phyloP scores from a whole-genome alignment of 2,888 invertebrate species.

The Polyommatus icarus region DNA sequence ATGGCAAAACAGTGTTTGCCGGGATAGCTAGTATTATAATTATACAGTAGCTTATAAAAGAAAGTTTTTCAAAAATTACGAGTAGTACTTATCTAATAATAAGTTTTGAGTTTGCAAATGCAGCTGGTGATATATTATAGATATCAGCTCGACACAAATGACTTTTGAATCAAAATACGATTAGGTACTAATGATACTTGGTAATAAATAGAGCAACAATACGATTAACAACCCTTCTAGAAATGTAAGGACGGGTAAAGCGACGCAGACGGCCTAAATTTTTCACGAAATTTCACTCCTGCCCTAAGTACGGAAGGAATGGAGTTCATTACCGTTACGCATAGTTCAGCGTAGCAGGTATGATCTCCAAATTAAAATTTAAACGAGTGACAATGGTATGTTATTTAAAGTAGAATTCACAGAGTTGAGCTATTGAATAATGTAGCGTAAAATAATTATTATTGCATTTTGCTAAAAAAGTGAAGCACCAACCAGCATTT shows the following conservation, averaged over 20 bases:
- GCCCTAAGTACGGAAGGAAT: conserved; percentile 49
- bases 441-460: neutral
- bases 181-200: neutral
- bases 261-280: neutral
- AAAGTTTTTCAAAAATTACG: too few species aligned
- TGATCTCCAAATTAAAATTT: conserved; percentile 65
- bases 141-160: neutral
- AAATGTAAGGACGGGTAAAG: neutral
- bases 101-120: neutral
- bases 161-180: neutral
- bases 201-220: neutral
- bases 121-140: neutral
- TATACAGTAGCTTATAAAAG: neutral
- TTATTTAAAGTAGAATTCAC: neutral
- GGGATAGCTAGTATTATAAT: too few species aligned
- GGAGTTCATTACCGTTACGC: conserved; percentile 64
- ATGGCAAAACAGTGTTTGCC: too few species aligned
- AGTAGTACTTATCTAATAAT: neutral
- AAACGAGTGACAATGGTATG: conserved; percentile 47
- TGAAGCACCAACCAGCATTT: neutral
- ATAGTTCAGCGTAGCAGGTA: conserved; percentile 51
- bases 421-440: neutral
- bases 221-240: neutral
- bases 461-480: neutral
- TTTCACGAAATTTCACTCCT: neutral